Base-by-base conservation (phyloP, 2,797 vertebrate genomes). In the Cercopithecus hamlyni region DNA sequence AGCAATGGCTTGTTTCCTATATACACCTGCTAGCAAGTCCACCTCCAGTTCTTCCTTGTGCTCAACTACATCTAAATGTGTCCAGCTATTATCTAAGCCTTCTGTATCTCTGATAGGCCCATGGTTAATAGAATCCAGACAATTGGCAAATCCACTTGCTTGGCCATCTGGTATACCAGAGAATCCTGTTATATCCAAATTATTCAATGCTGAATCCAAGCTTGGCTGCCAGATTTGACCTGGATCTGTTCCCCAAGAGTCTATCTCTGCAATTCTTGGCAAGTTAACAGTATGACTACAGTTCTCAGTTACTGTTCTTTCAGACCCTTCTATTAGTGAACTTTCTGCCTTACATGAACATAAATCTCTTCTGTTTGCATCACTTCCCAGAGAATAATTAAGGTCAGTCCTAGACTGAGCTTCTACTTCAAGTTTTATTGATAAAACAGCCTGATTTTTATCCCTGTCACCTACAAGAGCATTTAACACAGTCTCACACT, bases 131-230 rank as follows among this genome's bases (percentile, higher is more conserved):
- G 98, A 95, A 77, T 98, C 98, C 98, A 98, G 98, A 98, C 98
- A 99, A 87, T 24, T 98, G 95, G 98, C 97, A 97, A 98, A 98
- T 95, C 98, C 98, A 96, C 98, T 98, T 95, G 87, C 64, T 90
- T 98, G 98, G 93, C 94, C 97, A 92, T 98, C 98, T 97, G 98
- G 91, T 76, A 97, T 96, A 97, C 95, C 95, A 98, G 98, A 97
- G 96, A 98, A 98, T 7, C 96, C 97, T 97, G 98, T 98, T 52
- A 98, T 96, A 97, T 98, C 97, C 24, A 14, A 41, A 91, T 72
- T 97, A 98, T 79, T 98, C 94, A 98, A 95, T 92, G 97, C 97
- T 58, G 98, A 98, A 97, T 99, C 98, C 98, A 99, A 99, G 92
- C 97, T 98, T 90, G 97, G 97, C 92, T 98, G 97, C 97, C 98